Evolutionary conservation across 2,888 invertebrate species (phyloP).

Genomic region (Folsomia manolachei): DNA sequence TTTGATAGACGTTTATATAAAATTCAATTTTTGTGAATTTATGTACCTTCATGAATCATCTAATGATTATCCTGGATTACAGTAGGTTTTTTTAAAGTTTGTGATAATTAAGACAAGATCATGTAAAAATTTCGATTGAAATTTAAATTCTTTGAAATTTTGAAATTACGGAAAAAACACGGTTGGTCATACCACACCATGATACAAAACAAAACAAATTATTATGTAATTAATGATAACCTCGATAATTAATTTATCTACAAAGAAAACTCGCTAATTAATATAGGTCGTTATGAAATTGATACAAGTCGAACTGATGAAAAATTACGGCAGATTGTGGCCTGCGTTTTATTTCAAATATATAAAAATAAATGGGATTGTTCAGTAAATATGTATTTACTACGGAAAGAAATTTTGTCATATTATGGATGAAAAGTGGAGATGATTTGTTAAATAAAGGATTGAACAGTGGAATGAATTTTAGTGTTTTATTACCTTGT

Average conservation of each 20-base stretch:
- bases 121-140: neutral
- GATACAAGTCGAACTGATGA: neutral
- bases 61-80: neutral
- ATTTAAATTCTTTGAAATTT: too few species aligned
- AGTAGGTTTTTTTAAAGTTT: neutral
- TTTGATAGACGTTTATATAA: neutral
- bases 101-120: neutral
- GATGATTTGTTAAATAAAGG: neutral
- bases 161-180: neutral
- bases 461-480: neutral
- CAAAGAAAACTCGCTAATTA: neutral
- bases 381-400: neutral
- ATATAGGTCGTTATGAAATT: slow-evolving; percentile 4
- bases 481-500: too few species aligned
- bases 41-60: neutral
- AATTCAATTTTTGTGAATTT: neutral
- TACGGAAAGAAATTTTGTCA: neutral
- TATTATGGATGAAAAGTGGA: neutral
- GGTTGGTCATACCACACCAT: neutral
- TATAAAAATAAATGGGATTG: neutral
- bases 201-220: too few species aligned
- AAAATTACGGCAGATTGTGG: neutral
- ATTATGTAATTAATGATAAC: too few species aligned
- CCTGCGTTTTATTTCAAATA: neutral
- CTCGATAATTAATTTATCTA: neutral